phyloP scores from a whole-genome alignment of 2,113 vertebrate species.

The Puntigrus tetrazona region DNA sequence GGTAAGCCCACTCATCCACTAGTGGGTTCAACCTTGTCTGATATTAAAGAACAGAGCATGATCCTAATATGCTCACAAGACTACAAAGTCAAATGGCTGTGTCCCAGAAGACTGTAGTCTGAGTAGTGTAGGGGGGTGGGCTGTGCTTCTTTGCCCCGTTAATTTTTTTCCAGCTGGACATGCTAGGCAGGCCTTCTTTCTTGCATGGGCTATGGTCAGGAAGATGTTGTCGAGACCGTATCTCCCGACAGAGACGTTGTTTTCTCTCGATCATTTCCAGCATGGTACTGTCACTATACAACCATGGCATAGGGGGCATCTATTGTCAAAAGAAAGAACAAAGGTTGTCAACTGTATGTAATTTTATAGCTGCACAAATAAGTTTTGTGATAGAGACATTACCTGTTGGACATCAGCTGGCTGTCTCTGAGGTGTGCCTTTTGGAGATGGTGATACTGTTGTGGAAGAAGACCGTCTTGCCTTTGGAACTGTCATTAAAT shows the following conservation, averaged over 20 bases:
- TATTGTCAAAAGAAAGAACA: constrained; percentile 57
- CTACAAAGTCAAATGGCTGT: constrained; percentile 87
- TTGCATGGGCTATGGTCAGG: constrained; percentile 88
- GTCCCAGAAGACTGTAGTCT: constrained; percentile 95
- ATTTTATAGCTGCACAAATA: background rate
- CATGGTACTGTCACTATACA: constrained; percentile 96
- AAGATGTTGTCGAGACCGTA: constrained; percentile 90
- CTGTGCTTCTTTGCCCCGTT: constrained; percentile 88
- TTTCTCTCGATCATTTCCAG: constrained; percentile 98
- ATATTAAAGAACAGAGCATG: constrained; percentile 52
- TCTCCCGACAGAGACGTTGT: constrained; percentile 92
- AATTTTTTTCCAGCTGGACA: constrained; percentile 88
- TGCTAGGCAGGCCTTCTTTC: constrained; percentile 86
- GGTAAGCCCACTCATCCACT: constrained; percentile 71
- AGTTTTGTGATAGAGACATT: background rate
- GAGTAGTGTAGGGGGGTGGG: constrained; percentile 91
- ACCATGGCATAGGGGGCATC: constrained; percentile 95
- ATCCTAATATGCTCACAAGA: constrained; percentile 53
- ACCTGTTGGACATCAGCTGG: constrained; percentile 81
- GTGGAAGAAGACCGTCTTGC: constrained; percentile 85
- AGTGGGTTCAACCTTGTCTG: constrained; percentile 61
- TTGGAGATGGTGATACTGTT: constrained; percentile 85
- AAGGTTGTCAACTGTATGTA: background rate
- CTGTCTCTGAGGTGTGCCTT: constrained; percentile 88
- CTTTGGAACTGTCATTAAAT: constrained; percentile 84